A percentile compares a stretch with the other conserved stretches of the same genome.
Conservation (phyloP, 92 coral and sea anemone species). For the Palythoa caribaeorum region DNA sequence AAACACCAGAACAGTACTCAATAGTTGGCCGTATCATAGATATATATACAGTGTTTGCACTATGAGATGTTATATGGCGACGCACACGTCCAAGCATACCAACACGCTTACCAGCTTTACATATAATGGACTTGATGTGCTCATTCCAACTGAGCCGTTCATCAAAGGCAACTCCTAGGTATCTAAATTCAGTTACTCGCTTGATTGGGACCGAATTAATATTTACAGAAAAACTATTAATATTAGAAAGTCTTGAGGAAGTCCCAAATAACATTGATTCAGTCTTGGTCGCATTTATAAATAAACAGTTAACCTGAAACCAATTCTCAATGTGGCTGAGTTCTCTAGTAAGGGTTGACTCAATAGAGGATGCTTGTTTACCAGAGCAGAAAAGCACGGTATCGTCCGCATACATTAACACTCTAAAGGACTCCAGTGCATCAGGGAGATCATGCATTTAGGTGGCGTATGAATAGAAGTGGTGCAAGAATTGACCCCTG, state of each 20-base stretch:
- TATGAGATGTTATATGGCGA: conserved; percentile 38
- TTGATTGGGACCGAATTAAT: not conserved
- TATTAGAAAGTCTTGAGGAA: not conserved
- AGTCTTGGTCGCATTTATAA: not conserved
- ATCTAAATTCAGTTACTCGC: conserved; percentile 46
- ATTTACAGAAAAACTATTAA: too few species aligned
- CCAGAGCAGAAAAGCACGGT: conserved; percentile 30
- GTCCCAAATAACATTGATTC: not conserved
- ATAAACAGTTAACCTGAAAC: not conserved
- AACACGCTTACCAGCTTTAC: conserved; percentile 53
- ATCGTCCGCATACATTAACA: conserved; percentile 45
- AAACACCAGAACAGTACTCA: conserved; percentile 44
- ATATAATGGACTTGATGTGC: conserved; percentile 18
- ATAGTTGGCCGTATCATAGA: conserved; percentile 42
- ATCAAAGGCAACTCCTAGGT: conserved; percentile 46
- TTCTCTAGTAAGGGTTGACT: too few species aligned
- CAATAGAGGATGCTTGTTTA: not conserved
- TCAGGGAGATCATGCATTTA: conserved; percentile 13
- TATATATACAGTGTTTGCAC: conserved; percentile 45
- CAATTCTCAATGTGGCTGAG: not conserved
- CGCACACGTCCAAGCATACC: conserved; percentile 63
- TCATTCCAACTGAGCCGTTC: conserved; percentile 49
- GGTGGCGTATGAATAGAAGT: conserved; percentile 14
- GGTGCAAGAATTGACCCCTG: conserved; percentile 39
- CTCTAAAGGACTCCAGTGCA: not conserved